A percentile compares a stretch with the other conserved stretches of the same genome.
Conservation (phyloP, 2,888 invertebrate genomes). For the Meiosimyza decipiens region DNA sequence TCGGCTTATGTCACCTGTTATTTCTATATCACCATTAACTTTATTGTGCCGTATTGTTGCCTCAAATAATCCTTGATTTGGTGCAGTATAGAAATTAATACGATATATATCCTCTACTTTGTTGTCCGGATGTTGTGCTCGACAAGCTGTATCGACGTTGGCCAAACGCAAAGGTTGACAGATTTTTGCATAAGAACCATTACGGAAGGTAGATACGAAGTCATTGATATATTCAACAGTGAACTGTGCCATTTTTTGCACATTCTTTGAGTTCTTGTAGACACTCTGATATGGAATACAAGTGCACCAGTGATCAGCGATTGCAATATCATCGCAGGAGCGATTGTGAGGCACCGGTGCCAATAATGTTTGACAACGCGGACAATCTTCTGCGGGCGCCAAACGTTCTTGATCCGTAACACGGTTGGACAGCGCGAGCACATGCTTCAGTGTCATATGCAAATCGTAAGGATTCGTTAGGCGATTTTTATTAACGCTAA, state of each 20-base stretch:
- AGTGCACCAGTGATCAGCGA: constrained; percentile 82
- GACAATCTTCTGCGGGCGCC: constrained; percentile 70
- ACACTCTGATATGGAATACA: constrained; percentile 72
- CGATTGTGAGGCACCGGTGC: constrained; percentile 71
- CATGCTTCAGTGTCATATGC: constrained; percentile 76
- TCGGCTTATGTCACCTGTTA: constrained; percentile 74
- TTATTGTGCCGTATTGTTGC: constrained; percentile 71
- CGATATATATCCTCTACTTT: constrained; percentile 66
- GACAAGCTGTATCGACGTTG: constrained; percentile 70
- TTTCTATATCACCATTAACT: constrained; percentile 61
- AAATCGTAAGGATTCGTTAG: constrained; percentile 82
- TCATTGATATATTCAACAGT: constrained; percentile 61
- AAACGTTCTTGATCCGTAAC: constrained; percentile 51
- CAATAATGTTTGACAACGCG: constrained; percentile 75
- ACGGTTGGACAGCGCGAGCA: constrained; percentile 70
- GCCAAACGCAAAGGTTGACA: constrained; percentile 71
- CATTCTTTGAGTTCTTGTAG: constrained; percentile 67
- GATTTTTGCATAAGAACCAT: constrained; percentile 58
- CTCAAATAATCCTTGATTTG: constrained; percentile 77
- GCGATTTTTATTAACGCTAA: constrained; percentile 73
- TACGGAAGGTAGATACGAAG: constrained; percentile 55
- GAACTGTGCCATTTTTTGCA: constrained; percentile 68
- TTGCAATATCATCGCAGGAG: constrained; percentile 76
- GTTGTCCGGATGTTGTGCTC: constrained; percentile 50
- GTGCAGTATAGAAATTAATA: constrained; percentile 74